These are phyloP conservation scores for Glaucopsyche alexis DNA, from an alignment of 2,888 invertebrate species.

Conservation along the genomic window DNA sequence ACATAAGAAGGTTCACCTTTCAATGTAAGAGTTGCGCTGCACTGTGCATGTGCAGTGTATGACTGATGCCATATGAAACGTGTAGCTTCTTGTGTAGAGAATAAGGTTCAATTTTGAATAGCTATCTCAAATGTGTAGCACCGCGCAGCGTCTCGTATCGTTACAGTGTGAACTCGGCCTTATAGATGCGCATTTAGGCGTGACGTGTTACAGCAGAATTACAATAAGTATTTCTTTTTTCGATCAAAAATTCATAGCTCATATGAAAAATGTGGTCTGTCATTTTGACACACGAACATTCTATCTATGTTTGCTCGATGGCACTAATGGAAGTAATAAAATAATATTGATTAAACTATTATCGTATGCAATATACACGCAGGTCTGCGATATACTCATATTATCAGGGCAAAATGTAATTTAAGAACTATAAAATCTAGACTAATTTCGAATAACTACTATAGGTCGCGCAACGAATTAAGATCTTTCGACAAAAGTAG, in stretches of 20 bases:
- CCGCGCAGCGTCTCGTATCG: too few relatives aligned
- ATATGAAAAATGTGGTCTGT: neutral
- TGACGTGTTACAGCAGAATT: neutral
- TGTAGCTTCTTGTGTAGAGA: too few relatives aligned
- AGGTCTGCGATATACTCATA: neutral
- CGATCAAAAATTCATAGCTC: neutral
- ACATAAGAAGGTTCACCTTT: too few relatives aligned
- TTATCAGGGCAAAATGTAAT: neutral
- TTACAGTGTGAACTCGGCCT: neutral
- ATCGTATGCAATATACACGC: neutral
- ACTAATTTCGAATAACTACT: neutral
- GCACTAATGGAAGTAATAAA: neutral
- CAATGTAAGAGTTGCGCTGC: too few relatives aligned
- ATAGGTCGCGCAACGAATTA: too few relatives aligned
- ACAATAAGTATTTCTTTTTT: neutral
- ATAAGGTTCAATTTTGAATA: too few relatives aligned
- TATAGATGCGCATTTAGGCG: constrained; percentile 5
- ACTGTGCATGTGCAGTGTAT: too few relatives aligned
- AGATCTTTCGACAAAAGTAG: too few relatives aligned
- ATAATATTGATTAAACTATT: neutral
- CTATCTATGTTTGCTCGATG: neutral
- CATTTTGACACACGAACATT: neutral
- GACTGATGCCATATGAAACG: too few relatives aligned
- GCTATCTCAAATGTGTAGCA: too few relatives aligned
- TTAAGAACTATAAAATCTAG: neutral